Percentiles rank a stretch among this genome's conserved stretches.
Conservation (phyloP, 2,113 vertebrate species). For the Odontophorus gujanensis region DNA sequence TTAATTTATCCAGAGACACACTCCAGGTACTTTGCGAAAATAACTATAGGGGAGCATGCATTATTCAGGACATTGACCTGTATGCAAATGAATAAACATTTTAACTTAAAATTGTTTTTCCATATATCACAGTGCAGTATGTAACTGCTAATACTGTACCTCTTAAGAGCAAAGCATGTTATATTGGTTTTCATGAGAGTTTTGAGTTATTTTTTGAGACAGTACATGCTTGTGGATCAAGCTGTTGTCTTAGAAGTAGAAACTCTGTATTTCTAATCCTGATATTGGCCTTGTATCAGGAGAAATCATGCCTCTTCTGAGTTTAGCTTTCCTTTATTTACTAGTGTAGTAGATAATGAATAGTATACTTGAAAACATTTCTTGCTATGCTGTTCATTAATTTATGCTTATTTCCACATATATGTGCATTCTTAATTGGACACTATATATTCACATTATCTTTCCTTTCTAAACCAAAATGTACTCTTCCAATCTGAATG, state of each 20-base stretch:
- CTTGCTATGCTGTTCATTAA: fast-evolving
- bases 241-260: background rate
- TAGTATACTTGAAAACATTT: background rate
- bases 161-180: background rate
- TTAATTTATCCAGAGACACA: conserved; percentile 3
- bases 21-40: background rate
- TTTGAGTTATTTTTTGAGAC: background rate
- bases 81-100: conserved; percentile 23
- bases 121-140: background rate
- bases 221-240: background rate
- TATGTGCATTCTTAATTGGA: fast-evolving
- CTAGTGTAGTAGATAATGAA: background rate
- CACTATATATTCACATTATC: fast-evolving
- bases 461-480: background rate
- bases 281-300: background rate
- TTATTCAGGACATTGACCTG: conserved; percentile 28
- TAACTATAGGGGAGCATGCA: background rate
- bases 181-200: background rate
- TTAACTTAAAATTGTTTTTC: background rate
- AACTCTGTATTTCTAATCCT: background rate
- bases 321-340: background rate
- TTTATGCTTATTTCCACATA: background rate
- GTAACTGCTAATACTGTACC: background rate
- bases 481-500: background rate
- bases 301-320: background rate